Evolutionary conservation across 2,113 vertebrate species (phyloP).

Genomic region (Platycercus adscitus): DNA sequence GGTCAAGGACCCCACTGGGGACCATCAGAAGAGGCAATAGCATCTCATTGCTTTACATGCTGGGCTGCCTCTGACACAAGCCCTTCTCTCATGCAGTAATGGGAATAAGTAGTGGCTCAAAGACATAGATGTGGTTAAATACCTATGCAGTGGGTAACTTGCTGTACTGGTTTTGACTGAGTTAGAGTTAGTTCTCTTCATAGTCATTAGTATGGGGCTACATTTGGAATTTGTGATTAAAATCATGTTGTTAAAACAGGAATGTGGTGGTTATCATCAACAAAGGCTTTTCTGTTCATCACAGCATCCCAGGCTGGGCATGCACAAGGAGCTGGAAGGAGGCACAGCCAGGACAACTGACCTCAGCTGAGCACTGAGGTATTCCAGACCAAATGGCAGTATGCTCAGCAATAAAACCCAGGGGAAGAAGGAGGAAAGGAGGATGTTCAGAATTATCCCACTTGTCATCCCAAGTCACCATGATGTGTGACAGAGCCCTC

Average conservation of each 20-base stretch:
- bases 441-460: not conserved
- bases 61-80: not conserved
- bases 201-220: too few relatives aligned
- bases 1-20: not conserved
- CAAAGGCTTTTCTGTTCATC: not conserved
- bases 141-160: not conserved
- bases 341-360: not conserved
- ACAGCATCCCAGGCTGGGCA: fast-evolving
- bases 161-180: not conserved
- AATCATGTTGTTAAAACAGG: not conserved
- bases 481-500: fast-evolving
- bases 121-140: not conserved
- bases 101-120: not conserved
- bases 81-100: not conserved
- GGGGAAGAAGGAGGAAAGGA: not conserved
- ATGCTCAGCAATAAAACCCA: not conserved
- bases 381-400: fast-evolving
- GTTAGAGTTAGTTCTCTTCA: not conserved
- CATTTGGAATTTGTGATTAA: not conserved
- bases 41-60: not conserved
- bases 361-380: too few relatives aligned
- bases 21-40: not conserved
- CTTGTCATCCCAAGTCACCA: too few relatives aligned
- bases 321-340: not conserved
- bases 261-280: not conserved